phyloP scores from a whole-genome alignment of 2,797 vertebrate genomes.

The Enteromius paludinosus region DNA sequence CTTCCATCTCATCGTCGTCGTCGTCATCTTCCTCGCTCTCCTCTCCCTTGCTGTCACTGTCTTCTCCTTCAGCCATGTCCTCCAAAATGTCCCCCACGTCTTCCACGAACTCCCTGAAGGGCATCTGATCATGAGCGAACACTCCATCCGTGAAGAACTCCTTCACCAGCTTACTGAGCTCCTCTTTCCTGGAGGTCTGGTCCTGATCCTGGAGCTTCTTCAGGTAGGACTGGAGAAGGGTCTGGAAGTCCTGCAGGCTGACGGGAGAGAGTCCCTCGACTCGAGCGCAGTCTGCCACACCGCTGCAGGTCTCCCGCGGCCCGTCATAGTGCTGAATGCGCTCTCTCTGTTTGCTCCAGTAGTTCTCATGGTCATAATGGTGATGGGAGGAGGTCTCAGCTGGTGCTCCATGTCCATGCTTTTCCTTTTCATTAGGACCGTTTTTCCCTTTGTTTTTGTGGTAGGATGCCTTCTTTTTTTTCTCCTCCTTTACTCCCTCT shows the following conservation, averaged over 20 bases:
- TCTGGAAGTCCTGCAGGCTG: slow-evolving; percentile 72
- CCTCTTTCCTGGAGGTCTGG: slow-evolving; percentile 56
- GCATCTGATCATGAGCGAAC: slow-evolving; percentile 85
- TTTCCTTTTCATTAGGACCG: slow-evolving; percentile 15
- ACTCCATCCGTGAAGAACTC: slow-evolving; percentile 83
- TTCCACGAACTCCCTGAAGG: slow-evolving; percentile 87
- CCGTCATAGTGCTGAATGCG: slow-evolving; percentile 73
- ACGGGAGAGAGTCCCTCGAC: slow-evolving; percentile 80
- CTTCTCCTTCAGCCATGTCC: slow-evolving; percentile 79
- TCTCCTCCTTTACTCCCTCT: slow-evolving; percentile 60
- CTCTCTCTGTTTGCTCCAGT: slow-evolving; percentile 75
- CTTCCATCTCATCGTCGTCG: slow-evolving; percentile 73
- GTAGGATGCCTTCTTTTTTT: neutral
- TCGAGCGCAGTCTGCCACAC: slow-evolving; percentile 79
- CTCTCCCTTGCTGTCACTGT: slow-evolving; percentile 58
- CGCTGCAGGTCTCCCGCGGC: slow-evolving; percentile 73
- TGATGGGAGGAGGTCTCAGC: slow-evolving; percentile 56
- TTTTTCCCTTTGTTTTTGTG: slow-evolving; percentile 1
- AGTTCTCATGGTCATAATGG: slow-evolving; percentile 68
- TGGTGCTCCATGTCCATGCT: slow-evolving; percentile 51
- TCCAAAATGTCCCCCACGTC: slow-evolving; percentile 89
- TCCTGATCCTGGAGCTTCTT: slow-evolving; percentile 69
- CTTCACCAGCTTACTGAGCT: slow-evolving; percentile 66
- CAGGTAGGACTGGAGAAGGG: slow-evolving; percentile 78
- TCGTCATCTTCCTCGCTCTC: slow-evolving; percentile 69